Percentiles rank a stretch among this genome's conserved stretches.
These are phyloP conservation scores for Ptychochromis oligacanthus DNA, from an alignment of 2,113 vertebrate genomes.

Conservation along the genomic window DNA sequence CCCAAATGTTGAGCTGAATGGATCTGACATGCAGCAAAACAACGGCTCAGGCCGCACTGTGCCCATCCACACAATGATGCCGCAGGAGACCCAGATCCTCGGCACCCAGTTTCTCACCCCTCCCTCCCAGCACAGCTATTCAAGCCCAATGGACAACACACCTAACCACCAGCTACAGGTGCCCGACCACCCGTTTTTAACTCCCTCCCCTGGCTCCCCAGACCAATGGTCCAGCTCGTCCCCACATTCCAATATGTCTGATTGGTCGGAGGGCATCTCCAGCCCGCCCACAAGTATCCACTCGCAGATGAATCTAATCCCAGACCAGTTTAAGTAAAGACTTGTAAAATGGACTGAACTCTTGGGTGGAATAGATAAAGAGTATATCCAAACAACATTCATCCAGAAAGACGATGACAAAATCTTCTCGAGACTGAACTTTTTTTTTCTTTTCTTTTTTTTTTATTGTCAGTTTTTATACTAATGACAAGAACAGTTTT, in stretches of 20 bases:
- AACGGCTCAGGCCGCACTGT: conserved; percentile 74
- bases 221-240: conserved; percentile 99
- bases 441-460: conserved; percentile 52
- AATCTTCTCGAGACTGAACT: conserved; percentile 55
- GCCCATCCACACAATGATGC: conserved; percentile 87
- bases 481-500: conserved; percentile 71
- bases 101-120: conserved; percentile 95
- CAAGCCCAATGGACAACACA: conserved; percentile 92
- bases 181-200: conserved; percentile 96
- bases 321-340: conserved; percentile 93
- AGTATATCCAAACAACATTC: conserved; percentile 7
- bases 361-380: not conserved
- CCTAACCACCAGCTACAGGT: conserved; percentile 95
- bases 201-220: conserved; percentile 94
- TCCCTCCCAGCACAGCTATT: conserved; percentile 96
- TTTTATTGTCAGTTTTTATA: conserved; percentile 73
- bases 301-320: conserved; percentile 90
- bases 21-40: conserved; percentile 86
- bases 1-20: conserved; percentile 83
- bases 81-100: conserved; percentile 89
- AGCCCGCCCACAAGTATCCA: conserved; percentile 96
- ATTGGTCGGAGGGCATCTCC: conserved; percentile 98
- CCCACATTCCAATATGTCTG: conserved; percentile 96
- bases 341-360: conserved; percentile 40
- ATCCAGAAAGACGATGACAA: conserved; percentile 24